These are phyloP conservation scores for Dryocosmus kuriphilus DNA, from an alignment of 2,888 invertebrate species.

Conservation along the genomic window DNA sequence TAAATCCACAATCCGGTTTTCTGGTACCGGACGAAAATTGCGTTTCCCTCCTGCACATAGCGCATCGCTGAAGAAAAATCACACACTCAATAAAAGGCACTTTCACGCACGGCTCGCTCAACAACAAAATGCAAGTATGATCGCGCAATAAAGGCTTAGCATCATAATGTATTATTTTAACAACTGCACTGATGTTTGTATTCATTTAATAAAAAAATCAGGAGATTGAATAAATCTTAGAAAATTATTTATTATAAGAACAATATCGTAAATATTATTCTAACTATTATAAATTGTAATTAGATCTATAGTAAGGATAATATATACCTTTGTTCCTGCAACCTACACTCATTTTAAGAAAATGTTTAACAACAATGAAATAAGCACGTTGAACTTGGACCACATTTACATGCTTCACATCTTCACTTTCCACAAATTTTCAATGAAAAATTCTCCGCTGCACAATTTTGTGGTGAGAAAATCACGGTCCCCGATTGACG, in stretches of 20 bases:
- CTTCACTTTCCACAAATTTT: neutral
- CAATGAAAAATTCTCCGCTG: conserved; percentile 1
- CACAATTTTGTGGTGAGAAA: conserved; percentile 3
- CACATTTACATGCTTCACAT: neutral
- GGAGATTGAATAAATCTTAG: no score
- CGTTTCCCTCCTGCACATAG: conserved; percentile 9
- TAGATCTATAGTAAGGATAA: no score
- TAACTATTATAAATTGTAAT: neutral
- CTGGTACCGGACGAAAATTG: conserved; percentile 24
- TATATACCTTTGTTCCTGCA: no score
- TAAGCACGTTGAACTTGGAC: neutral
- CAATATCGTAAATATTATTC: conserved; percentile 7
- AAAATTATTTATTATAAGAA: no score
- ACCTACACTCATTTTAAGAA: neutral
- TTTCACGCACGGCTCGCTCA: conserved; percentile 33
- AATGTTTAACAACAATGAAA: neutral
- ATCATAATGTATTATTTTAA: conserved; percentile 33
- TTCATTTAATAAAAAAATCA: no score
- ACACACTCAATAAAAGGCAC: conserved; percentile 36
- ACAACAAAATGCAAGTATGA: conserved; percentile 28
- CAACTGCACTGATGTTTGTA: neutral
- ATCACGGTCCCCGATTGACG: neutral
- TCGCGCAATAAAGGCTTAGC: conserved; percentile 26
- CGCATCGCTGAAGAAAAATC: conserved; percentile 20
- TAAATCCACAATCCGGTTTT: conserved; percentile 6